Evolutionary conservation across 2,888 invertebrate genomes (phyloP), one percentile per base, ranked within the genome.

Genomic region (Heliconius charithonia): DNA sequence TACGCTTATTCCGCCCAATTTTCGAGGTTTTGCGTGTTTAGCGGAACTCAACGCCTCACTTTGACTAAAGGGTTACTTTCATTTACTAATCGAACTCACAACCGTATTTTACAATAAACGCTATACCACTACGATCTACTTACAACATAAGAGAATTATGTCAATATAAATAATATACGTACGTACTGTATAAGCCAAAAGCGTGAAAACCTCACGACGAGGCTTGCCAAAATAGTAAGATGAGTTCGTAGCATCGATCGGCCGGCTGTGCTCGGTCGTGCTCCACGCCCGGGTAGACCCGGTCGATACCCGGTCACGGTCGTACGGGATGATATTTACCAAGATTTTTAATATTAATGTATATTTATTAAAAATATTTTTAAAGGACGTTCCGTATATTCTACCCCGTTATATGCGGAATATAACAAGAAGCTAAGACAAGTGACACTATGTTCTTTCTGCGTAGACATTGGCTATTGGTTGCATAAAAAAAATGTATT

Each of bases 221-320:
- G 37, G 22, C 51, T 67, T 67, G 66, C 75, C 75, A 70, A 75
- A 27, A 71, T 75, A 79, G 70, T 76, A 75, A 76, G 45, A 72
- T 10, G 29, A 41, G 65, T 45, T 72, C 56, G 71, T 65, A 76
- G 62, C 72, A 74, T 78, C 66, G 78, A 75, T 74, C 80, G 76
- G 79, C 78, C 79, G 74, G 72, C 41, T 63, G 63, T 74, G 56
- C 66, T 67, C 75, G 51, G 66, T 51, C 29, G 75, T 45, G 65
- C 75, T 65, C 27, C 70, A 75, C 83, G 79, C 79, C 83, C 83
- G 83, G 82, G 74, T 80, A 81, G 76, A 74, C 81, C 78, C 80
- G 85, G 78, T 83, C 85, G 84, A 86, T 85, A 84, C 81, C 82
- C 84, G 84, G 85, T 84, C 85, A 86, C 79, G 85, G 85, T 67